Evolutionary conservation across 1,140 invertebrate species (phyloP), one percentile per base, ranked within the genome.

Genomic region (Colletes latitarsis): DNA sequence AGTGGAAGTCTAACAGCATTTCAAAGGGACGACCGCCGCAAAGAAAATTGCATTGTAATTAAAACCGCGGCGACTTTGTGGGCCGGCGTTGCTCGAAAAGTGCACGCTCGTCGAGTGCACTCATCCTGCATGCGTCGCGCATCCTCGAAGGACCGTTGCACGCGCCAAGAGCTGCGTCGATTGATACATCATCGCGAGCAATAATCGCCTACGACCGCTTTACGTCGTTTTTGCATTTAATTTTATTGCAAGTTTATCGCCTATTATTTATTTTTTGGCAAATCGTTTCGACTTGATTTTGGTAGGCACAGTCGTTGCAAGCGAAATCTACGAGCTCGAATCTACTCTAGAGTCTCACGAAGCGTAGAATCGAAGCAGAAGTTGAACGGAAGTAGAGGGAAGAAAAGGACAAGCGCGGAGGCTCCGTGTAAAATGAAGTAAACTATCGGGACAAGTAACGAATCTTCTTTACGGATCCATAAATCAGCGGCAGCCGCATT

Each of bases 31-130:
- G 82, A 77, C 67, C 80, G 82, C 85, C 86, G 89, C 91, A 89
- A 91, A 87, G 90, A 92, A 93, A 93, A 92, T 92, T 92, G 89
- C 91, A 92, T 92, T 90, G 91, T 93, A 93, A 93, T 93, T 93
- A 93, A 93, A 92, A 84, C 82, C 64, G 69, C 77, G 77, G 82
- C 73, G 67, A 82, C 72, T 77, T 82, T 85, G 67, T 69, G 39
- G 60, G 15, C 17, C 41, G 30, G 30, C 9, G 15, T n/a, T 43
- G 41, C 15, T 53, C 58, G 55, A 52, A 71, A 78, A 73, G 58
- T 73, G 62, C 67, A 74, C 62, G 30, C 57, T 60, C 70, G 52
- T 0, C 5, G 57, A 63, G 67, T 78, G 58, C 70, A 74, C 30
- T 82, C 17, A 17, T 21, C 14, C n/a, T 14, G 41, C 60, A 1